Conservation (phyloP, 2,797 vertebrate genomes). For the Dipus sagitta region DNA sequence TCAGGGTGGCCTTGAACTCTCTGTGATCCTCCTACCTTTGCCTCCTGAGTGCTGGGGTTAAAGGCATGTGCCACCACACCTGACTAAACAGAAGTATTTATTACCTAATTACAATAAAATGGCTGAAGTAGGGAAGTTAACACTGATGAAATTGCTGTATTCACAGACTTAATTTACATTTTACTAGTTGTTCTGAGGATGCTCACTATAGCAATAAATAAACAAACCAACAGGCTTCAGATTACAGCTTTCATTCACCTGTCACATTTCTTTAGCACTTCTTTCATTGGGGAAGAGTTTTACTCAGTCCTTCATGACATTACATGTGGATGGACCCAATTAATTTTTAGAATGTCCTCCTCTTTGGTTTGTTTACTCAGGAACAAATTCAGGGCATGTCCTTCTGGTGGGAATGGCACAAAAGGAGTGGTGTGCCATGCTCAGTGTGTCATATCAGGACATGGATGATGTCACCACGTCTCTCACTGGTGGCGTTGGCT, state of each 20-base stretch:
- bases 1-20: too few relatives aligned
- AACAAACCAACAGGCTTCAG: background rate
- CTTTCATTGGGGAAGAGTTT: background rate
- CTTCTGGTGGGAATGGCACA: background rate
- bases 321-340: background rate
- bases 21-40: too few relatives aligned
- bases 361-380: background rate
- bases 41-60: too few relatives aligned
- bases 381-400: background rate
- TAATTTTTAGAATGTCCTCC: background rate
- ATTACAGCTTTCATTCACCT: background rate
- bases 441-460: too few relatives aligned
- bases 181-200: background rate
- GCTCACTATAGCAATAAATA: background rate
- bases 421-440: background rate
- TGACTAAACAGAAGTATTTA: background rate
- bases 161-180: background rate
- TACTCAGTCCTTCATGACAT: background rate
- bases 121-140: background rate
- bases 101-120: background rate
- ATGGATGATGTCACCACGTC: background rate
- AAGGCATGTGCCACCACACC: too few relatives aligned
- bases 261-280: background rate
- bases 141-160: background rate
- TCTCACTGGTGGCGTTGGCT: background rate